Evolutionary conservation across 1,140 invertebrate genomes (phyloP).

Genomic region (Drosophila ananassae): DNA sequence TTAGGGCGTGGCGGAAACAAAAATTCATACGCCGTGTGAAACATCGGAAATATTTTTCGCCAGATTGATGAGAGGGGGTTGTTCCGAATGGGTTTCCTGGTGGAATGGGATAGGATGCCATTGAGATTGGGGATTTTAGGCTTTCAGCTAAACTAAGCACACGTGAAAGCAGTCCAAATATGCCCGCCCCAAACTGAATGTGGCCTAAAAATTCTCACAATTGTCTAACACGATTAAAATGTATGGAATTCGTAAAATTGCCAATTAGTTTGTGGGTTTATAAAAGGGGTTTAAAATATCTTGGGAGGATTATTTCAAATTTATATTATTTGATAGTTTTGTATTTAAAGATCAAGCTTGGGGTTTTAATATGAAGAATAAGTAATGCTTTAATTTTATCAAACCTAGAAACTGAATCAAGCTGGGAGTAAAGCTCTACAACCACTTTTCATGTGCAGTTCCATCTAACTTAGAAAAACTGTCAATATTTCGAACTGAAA

Average conservation of each 20-base stretch:
- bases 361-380: too few species aligned
- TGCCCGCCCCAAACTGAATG: constrained; percentile 16
- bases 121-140: constrained; percentile 11
- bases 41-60: constrained; percentile 43
- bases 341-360: too few species aligned
- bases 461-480: not conserved
- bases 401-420: too few species aligned
- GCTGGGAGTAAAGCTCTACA: not conserved
- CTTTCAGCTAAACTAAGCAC: constrained; percentile 52
- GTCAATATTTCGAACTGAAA: constrained; percentile 2
- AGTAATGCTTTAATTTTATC: too few species aligned
- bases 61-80: constrained; percentile 24
- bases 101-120: constrained; percentile 1
- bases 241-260: constrained; percentile 14
- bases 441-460: not conserved
- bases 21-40: constrained; percentile 44
- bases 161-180: constrained; percentile 51
- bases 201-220: constrained; percentile 21
- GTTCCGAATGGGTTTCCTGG: not conserved
- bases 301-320: too few species aligned
- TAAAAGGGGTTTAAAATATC: too few species aligned
- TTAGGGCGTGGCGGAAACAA: constrained; percentile 28
- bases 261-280: too few species aligned
- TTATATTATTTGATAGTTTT: too few species aligned
- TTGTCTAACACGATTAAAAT: constrained; percentile 30